Conservation (phyloP, 1,140 invertebrate genomes). For the Acyrthosiphon pisum region DNA sequence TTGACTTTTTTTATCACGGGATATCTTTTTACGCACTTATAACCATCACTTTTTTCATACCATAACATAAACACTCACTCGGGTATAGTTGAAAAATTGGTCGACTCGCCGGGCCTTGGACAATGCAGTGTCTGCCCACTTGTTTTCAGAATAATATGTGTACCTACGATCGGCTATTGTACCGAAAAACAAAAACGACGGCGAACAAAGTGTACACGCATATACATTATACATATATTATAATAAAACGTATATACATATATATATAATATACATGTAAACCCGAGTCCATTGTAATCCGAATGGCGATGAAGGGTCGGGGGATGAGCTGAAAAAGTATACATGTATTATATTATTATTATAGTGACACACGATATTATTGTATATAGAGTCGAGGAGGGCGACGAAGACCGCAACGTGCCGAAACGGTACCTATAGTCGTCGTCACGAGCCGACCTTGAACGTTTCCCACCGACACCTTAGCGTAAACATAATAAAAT, state of each 20-base stretch:
- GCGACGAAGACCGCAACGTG: not conserved
- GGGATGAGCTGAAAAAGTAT: not conserved
- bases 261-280: not conserved
- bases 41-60: not conserved
- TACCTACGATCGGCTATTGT: not conserved
- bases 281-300: not conserved
- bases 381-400: not conserved
- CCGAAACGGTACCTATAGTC: not conserved
- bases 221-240: not conserved
- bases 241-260: not conserved
- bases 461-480: not conserved
- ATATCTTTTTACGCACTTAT: not conserved
- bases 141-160: constrained; percentile 11
- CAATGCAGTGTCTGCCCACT: not conserved
- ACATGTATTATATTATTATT: not conserved
- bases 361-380: constrained; percentile 7
- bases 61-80: not conserved
- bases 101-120: not conserved
- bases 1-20: not conserved
- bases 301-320: not conserved
- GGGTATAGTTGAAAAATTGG: not conserved
- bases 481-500: not conserved
- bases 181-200: not conserved
- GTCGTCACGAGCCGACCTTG: not conserved
- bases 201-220: not conserved